These are phyloP conservation scores for Acridotheres tristis DNA, from an alignment of 2,797 vertebrate species.

Conservation along the genomic window DNA sequence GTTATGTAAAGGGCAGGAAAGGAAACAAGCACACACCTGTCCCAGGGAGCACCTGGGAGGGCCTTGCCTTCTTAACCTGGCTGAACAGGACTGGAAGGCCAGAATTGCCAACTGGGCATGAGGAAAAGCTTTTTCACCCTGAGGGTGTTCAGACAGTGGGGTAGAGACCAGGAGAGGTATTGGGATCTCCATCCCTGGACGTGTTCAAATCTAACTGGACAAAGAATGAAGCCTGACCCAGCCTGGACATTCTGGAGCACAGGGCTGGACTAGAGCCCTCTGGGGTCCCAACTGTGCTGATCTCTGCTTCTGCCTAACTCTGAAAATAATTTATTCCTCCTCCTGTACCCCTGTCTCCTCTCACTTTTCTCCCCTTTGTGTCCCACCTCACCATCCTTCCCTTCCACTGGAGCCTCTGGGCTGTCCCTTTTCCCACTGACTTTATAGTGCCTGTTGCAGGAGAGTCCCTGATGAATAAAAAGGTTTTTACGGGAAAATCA, in stretches of 20 bases:
- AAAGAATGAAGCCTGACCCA: neutral
- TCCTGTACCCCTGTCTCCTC: neutral
- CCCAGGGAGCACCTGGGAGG: neutral
- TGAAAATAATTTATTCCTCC: neutral
- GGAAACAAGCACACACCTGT: neutral
- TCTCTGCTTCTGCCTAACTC: neutral
- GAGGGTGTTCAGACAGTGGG: neutral
- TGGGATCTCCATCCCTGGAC: neutral
- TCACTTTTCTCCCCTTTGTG: neutral
- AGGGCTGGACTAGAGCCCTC: neutral
- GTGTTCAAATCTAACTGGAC: neutral
- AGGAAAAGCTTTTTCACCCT: neutral
- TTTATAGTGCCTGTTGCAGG: neutral
- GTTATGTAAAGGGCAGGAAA: neutral
- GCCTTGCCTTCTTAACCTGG: neutral
- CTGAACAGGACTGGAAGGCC: neutral
- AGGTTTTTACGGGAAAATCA: neutral
- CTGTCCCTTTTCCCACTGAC: neutral
- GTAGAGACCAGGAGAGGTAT: neutral
- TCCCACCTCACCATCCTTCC: neutral
- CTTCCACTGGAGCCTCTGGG: neutral
- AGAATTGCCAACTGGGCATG: neutral
- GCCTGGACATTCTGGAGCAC: neutral
- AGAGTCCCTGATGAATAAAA: neutral
- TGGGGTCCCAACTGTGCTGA: neutral